Evolutionary conservation across 2,797 vertebrate genomes (phyloP).

Genomic region (Esox lucius): DNA sequence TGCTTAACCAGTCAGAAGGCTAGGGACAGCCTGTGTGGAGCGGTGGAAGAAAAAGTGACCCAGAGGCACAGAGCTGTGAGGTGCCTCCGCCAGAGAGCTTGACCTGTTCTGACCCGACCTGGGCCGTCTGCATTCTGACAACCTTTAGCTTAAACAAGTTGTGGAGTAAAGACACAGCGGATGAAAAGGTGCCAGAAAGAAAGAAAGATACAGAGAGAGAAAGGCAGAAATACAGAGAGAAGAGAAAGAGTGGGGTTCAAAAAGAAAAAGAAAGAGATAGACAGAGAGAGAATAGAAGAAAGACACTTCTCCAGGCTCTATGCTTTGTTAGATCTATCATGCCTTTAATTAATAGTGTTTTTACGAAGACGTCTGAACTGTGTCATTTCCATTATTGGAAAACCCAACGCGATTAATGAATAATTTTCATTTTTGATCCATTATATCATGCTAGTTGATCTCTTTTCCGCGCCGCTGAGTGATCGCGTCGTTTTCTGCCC

Average conservation of each 20-base stretch:
- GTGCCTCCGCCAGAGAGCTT: not conserved
- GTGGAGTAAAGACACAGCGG: not conserved
- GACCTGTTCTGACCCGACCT: not conserved
- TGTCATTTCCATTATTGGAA: constrained; percentile 99
- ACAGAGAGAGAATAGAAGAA: constrained; percentile 47
- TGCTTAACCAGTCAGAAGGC: constrained; percentile 28
- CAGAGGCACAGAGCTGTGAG: not conserved
- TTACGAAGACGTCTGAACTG: constrained; percentile 98
- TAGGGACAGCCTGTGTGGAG: not conserved
- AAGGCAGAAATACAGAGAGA: not conserved
- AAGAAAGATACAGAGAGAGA: constrained; percentile 4
- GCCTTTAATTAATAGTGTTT: constrained; percentile 99
- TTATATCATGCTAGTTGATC: constrained; percentile 95
- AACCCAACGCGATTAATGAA: constrained; percentile 97
- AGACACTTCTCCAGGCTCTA: constrained; percentile 81
- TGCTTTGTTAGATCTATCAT: constrained; percentile 98
- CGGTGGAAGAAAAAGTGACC: constrained; percentile 4
- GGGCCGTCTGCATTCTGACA: not conserved
- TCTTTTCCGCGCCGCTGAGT: constrained; percentile 89
- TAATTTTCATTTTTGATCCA: constrained; percentile 98
- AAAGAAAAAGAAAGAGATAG: not conserved
- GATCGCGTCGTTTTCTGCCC: constrained; percentile 98
- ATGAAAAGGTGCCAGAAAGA: not conserved
- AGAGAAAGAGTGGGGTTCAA: constrained; percentile 5
- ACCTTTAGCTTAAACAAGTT: not conserved